Evolutionary conservation across 2,888 invertebrate species (phyloP), one percentile per base, ranked within the genome.

Genomic region (Hyposoter didymator): DNA sequence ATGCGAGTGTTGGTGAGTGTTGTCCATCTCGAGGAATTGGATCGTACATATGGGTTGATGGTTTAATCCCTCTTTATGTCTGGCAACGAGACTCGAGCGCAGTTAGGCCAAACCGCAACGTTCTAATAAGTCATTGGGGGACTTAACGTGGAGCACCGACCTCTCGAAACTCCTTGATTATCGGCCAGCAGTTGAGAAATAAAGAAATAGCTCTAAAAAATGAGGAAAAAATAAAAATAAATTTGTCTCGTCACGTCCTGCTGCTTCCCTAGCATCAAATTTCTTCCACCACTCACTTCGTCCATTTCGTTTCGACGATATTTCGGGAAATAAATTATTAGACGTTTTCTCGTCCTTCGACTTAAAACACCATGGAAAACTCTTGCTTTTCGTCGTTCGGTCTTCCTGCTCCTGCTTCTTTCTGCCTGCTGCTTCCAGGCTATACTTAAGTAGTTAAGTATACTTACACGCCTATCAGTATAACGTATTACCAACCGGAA

Each of bases 191-290:
- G 89, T 90, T 82, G 22, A 19, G 39, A 14, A 64, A 52, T 59
- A 28, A 28, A 28, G 59, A 59, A 59, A 59, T 28, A 12, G 14
- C 22, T 28, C 14, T 1, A 59, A 28, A 22, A 22, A 22, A 28
- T 1, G 7, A 59, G 59, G 22, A 49, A 70, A 73, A 47, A 22
- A 69, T 10, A 59, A 72, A 72, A 3, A 43, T 88, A 92, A 91
- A 91, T 74, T 72, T 89, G 90, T 88, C 88, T 69, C 85, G 91
- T 92, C 92, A 92, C 90, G 90, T 92, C 91, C 91, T 90, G 90
- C 87, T 66, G 70, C 45, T 79, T 43, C 59, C 62, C 78, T 35
- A 8, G 70, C 78, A 82, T 69, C 80, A 43, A 45, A 62, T 79
- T 67, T 67, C 64, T 28, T n/a, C 55, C 75, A 39, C 47, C 14